Conservation (phyloP, 2,888 invertebrate genomes). For the Phortica okadai region DNA sequence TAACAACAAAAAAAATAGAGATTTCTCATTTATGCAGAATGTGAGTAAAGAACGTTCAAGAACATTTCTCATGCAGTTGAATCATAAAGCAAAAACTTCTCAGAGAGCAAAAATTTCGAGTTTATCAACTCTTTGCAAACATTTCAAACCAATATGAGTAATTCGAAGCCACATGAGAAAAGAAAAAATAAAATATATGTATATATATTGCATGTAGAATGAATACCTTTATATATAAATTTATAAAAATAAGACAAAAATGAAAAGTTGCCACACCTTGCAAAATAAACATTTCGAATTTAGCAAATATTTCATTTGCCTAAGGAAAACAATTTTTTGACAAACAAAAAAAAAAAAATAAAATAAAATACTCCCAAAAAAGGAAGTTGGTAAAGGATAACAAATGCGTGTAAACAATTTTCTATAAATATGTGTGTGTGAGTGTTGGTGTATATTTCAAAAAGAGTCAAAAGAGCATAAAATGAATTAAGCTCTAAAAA, state of each 20-base stretch:
- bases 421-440: constrained; percentile 1
- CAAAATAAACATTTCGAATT: constrained; percentile 13
- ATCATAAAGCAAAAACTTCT: too few relatives aligned
- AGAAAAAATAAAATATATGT: too few relatives aligned
- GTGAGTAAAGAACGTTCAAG: too few relatives aligned
- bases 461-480: background rate
- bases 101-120: background rate
- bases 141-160: background rate
- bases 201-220: too few relatives aligned
- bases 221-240: too few relatives aligned
- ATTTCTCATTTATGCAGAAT: too few relatives aligned
- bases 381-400: background rate
- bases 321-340: constrained; percentile 13
- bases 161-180: too few relatives aligned
- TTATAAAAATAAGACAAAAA: background rate
- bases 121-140: background rate
- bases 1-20: too few relatives aligned
- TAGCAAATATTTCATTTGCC: constrained; percentile 10
- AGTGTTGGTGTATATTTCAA: background rate
- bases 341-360: background rate
- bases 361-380: background rate
- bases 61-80: too few relatives aligned
- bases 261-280: background rate
- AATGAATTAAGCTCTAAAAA: background rate
- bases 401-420: constrained; percentile 24